Evolutionary conservation across 2,888 invertebrate genomes (phyloP).

Genomic region (Dromius quadrimaculatus): DNA sequence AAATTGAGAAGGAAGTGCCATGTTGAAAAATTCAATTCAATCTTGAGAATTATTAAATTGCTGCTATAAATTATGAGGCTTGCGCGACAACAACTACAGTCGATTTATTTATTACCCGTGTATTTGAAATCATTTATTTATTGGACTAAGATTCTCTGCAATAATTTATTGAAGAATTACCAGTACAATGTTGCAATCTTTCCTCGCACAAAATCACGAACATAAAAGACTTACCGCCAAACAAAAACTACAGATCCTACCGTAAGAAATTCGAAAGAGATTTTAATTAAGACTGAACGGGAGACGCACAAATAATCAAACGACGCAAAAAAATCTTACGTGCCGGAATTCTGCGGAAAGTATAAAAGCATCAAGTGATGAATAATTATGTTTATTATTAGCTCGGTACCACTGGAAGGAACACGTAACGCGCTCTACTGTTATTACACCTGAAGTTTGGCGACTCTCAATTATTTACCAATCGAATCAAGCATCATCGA

Average conservation of each 20-base stretch:
- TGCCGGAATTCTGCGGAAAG: slow-evolving; percentile 27
- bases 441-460: background rate
- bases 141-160: too few relatives aligned
- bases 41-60: too few relatives aligned
- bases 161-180: too few relatives aligned
- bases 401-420: background rate
- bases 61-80: too few relatives aligned
- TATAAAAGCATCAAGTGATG: slow-evolving; percentile 22
- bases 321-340: slow-evolving; percentile 16
- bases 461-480: slow-evolving; percentile 17
- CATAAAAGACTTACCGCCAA: slow-evolving; percentile 23
- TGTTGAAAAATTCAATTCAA: too few relatives aligned
- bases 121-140: too few relatives aligned
- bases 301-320: slow-evolving; percentile 12
- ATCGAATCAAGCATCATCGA: slow-evolving; percentile 9
- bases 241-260: slow-evolving; percentile 16
- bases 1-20: too few relatives aligned
- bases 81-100: too few relatives aligned
- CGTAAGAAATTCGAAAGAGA: slow-evolving; percentile 10
- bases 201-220: slow-evolving; percentile 1
- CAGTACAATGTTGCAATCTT: too few relatives aligned
- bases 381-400: slow-evolving; percentile 39
- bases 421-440: slow-evolving; percentile 16
- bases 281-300: slow-evolving; percentile 18
- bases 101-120: too few relatives aligned